Evolutionary conservation across 2,888 invertebrate species (phyloP), one percentile per base, ranked within the genome.

Genomic region (Hemithea aestivaria): DNA sequence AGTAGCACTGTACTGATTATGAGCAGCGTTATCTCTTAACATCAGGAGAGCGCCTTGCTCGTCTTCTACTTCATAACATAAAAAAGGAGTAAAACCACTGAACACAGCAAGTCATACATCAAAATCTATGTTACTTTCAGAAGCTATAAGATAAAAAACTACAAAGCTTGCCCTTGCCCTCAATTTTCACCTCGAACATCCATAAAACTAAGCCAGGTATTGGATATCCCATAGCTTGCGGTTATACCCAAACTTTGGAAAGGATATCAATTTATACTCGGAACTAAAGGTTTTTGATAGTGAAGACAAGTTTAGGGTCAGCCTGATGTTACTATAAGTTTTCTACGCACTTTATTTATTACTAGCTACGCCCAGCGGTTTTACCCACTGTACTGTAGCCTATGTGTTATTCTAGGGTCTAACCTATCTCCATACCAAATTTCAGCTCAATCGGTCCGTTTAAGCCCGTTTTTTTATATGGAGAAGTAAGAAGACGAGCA

Each of bases 251-350:
- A 40, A 49, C 41, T 46, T 51, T 51, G 40, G 33, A 37, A 49
- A 52, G 58, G 55, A 65, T 67, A 67, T 67, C 64, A 67, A 67
- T 67, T 64, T 67, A 67, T 63, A n/a, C n/a, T n/a, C n/a, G n/a
- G n/a, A 33, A 36, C 45, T 27, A 39, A 56, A 55, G 56, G 61
- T 67, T 67, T 66, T 66, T 59, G 38, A 59, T 60, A 64, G 64
- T 66, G 65, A 63, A 63, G 35, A 58, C 58, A 66, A 67, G 52
- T 65, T 67, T 62, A 47, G 47, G 64, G 64, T 54, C 63, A 58
- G 53, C 48, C 47, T 44, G 44, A 51, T 58, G 52, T 60, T 62
- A 56, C 24, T 61, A 62, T 39, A 30, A 43, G 49, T 50, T 49
- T 47, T 51, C 8, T 40, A 52, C 39, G 45, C 35, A 32, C 16